phyloP scores from a whole-genome alignment of 2,797 vertebrate genomes.

The Simalia tracyae region DNA sequence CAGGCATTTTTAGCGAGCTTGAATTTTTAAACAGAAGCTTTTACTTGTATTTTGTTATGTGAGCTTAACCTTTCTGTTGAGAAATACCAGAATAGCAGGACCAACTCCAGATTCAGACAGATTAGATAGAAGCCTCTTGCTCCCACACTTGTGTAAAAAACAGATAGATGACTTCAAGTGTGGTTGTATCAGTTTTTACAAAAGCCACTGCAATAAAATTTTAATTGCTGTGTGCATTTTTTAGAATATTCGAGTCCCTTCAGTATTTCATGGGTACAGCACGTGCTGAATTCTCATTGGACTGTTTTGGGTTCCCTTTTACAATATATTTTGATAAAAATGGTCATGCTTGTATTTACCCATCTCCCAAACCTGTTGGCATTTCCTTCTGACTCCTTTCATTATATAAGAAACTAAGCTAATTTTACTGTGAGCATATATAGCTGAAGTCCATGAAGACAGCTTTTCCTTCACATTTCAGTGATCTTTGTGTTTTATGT shows the following conservation, averaged over 20 bases:
- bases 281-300: neutral
- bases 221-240: neutral
- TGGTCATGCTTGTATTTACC: neutral
- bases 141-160: neutral
- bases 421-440: neutral
- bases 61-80: neutral
- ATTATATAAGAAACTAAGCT: neutral
- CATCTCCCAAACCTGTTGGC: neutral
- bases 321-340: neutral
- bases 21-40: conserved; percentile 2
- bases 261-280: neutral
- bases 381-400: neutral
- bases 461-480: neutral
- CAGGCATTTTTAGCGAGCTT: conserved; percentile 3
- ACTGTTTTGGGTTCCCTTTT: neutral
- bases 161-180: neutral
- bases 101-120: neutral
- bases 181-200: neutral
- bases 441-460: neutral
- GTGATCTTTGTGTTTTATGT: neutral
- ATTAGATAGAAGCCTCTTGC: neutral
- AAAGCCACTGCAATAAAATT: too few relatives aligned
- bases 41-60: conserved; percentile 15
- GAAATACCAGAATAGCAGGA: conserved; percentile 16
- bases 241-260: neutral